These are phyloP conservation scores for Heliornis fulica DNA, from an alignment of 2,113 vertebrate genomes.

Conservation along the genomic window DNA sequence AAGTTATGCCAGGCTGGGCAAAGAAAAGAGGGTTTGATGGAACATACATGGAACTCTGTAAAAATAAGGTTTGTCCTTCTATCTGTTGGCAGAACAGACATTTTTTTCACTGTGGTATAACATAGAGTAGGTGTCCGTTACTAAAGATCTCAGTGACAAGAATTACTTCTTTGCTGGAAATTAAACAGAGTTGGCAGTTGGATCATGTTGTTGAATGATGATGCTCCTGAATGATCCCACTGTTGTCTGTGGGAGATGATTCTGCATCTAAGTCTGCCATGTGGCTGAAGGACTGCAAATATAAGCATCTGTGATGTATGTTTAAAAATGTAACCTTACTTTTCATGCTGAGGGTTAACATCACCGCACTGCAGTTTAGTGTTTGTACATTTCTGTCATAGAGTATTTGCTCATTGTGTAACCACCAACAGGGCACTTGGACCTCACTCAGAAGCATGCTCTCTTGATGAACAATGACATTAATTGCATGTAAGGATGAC, in stretches of 20 bases:
- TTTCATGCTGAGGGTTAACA: not conserved
- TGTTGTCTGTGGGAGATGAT: not conserved
- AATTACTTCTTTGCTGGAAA: not conserved
- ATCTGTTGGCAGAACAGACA: rapidly evolving
- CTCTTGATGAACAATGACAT: not conserved
- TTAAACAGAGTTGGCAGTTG: not conserved
- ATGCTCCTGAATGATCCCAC: not conserved
- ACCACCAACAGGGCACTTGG: not conserved
- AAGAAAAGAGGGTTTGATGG: slow-evolving; percentile 90
- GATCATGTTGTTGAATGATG: not conserved
- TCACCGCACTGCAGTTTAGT: not conserved
- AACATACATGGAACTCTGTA: slow-evolving; percentile 85
- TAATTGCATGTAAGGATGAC: not conserved
- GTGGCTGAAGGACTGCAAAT: not conserved
- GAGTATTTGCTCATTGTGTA: not conserved
- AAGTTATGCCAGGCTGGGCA: slow-evolving; percentile 92
- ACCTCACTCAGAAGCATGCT: not conserved
- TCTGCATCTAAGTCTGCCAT: not conserved
- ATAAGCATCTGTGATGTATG: not conserved
- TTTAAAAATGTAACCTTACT: not conserved
- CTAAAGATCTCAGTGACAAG: not conserved
- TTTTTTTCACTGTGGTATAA: not conserved
- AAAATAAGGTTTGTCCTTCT: slow-evolving; percentile 79
- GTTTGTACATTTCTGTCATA: not conserved
- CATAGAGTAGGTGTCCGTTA: not conserved